Evolutionary conservation across 2,113 vertebrate species (phyloP).

Genomic region (Aspiorhynchus laticeps): DNA sequence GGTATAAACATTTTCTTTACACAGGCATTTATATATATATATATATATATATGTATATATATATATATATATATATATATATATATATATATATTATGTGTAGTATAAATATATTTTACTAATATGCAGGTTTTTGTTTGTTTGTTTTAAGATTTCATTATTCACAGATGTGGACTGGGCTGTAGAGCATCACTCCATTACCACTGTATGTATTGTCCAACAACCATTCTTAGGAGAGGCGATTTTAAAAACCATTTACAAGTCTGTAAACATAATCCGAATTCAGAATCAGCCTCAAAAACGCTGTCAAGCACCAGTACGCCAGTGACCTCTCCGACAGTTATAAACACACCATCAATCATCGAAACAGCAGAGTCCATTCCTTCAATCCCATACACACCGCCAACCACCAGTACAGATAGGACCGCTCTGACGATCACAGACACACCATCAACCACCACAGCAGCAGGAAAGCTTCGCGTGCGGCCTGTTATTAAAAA

Average conservation of each 20-base stretch:
- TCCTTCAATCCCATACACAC: not conserved
- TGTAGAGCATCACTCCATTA: constrained; percentile 1
- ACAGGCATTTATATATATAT: not conserved
- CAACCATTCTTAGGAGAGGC: not conserved
- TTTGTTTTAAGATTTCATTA: not conserved
- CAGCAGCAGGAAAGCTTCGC: not conserved
- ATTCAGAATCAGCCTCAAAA: not conserved
- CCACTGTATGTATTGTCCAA: constrained; percentile 2
- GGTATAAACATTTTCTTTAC: not conserved
- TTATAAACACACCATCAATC: not conserved
- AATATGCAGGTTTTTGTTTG: not conserved
- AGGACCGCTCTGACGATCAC: not conserved
- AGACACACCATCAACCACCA: not conserved
- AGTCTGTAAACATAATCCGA: constrained; percentile 15
- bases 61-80: too few relatives aligned
- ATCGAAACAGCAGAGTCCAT: not conserved
- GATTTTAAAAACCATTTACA: constrained; percentile 30
- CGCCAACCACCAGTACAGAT: not conserved
- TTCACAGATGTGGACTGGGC: constrained; percentile 28
- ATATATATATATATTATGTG: not conserved
- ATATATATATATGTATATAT: too few relatives aligned
- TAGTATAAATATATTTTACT: not conserved
- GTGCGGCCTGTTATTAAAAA: constrained; percentile 23
- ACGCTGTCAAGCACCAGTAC: not conserved
- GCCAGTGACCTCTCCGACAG: not conserved